Evolutionary conservation across 1,140 invertebrate genomes (phyloP).

Genomic region (Cylas formicarius): DNA sequence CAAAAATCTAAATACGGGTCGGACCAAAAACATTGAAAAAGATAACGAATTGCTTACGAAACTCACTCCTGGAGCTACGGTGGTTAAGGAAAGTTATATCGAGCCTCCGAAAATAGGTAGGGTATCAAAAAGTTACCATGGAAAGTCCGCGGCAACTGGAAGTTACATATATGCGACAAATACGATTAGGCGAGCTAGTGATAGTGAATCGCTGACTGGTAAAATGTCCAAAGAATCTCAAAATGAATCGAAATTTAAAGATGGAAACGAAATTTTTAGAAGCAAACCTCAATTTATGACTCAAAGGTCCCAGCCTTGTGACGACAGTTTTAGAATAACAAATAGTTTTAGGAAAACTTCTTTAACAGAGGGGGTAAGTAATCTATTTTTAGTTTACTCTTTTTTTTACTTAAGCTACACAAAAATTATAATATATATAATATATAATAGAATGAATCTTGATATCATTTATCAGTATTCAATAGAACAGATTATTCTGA

Average conservation of each 20-base stretch:
- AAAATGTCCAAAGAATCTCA: neutral
- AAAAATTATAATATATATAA: too few species aligned
- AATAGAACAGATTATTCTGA: too few species aligned
- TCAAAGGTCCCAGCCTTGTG: conserved; percentile 19
- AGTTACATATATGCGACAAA: conserved; percentile 23
- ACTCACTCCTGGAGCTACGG: conserved; percentile 38
- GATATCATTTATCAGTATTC: too few species aligned
- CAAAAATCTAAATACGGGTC: conserved; percentile 22
- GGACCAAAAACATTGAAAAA: conserved; percentile 23
- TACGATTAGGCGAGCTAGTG: conserved; percentile 36
- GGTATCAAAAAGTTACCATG: conserved; percentile 45
- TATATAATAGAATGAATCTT: too few species aligned
- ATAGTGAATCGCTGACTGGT: conserved; percentile 18
- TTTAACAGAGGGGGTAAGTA: conserved; percentile 20
- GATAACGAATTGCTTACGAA: conserved; percentile 16
- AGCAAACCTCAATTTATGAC: conserved; percentile 19
- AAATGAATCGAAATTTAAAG: neutral
- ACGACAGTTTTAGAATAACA: conserved; percentile 6
- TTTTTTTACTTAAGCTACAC: too few species aligned
- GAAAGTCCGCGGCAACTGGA: conserved; percentile 31
- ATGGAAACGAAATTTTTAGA: neutral
- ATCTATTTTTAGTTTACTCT: too few species aligned
- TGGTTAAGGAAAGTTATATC: conserved; percentile 45
- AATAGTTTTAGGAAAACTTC: conserved; percentile 18
- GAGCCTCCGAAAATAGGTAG: conserved; percentile 44